Conservation (phyloP, 1,140 invertebrate genomes). For the Bombus waltoni region DNA sequence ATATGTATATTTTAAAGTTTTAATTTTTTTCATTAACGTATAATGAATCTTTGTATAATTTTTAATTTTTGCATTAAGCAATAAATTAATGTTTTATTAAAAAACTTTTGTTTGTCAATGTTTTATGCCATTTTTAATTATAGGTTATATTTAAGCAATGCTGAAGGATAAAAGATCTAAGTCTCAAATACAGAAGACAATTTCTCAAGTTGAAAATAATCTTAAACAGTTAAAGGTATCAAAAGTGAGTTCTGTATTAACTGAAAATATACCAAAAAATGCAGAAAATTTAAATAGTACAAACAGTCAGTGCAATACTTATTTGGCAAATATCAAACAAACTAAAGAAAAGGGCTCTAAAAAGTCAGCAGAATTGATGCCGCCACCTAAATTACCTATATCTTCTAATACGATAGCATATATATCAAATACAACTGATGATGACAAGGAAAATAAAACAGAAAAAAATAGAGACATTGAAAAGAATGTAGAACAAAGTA, state of each 20-base stretch:
- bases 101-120: neutral
- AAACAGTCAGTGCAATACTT: slow-evolving; percentile 1
- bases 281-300: neutral
- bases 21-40: neutral
- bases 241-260: slow-evolving; percentile 22
- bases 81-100: neutral
- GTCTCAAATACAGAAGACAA: slow-evolving; percentile 10
- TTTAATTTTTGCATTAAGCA: neutral
- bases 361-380: slow-evolving; percentile 72
- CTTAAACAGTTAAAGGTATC: slow-evolving; percentile 57
- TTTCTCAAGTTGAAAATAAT: slow-evolving; percentile 38
- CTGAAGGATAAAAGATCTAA: slow-evolving; percentile 50
- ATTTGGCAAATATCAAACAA: neutral
- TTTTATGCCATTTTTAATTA: neutral
- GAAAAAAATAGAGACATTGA: neutral
- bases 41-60: neutral
- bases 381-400: slow-evolving; percentile 69
- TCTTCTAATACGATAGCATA: slow-evolving; percentile 48
- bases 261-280: slow-evolving; percentile 25
- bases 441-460: slow-evolving; percentile 38
- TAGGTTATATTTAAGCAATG: slow-evolving; percentile 42
- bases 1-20: neutral
- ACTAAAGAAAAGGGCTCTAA: slow-evolving; percentile 47
- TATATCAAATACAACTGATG: slow-evolving; percentile 19
- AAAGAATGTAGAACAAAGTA: slow-evolving; percentile 24